Base-by-base conservation (phyloP, 2,888 invertebrate genomes). In the Rapana venosa region DNA sequence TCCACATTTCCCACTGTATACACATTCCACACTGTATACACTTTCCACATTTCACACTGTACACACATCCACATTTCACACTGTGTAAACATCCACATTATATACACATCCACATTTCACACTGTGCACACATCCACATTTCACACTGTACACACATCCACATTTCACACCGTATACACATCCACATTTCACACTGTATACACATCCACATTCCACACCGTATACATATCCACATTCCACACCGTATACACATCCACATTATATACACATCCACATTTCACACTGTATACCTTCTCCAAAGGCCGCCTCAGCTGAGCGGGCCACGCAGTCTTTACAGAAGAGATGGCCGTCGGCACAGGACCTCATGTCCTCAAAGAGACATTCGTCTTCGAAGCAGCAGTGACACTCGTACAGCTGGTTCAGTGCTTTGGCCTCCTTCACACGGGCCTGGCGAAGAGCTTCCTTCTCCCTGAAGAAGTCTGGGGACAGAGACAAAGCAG, bases 331-430 rank as follows among this genome's bases (percentile, higher is more conserved):
- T 86, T 93, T 93, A 90, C 96, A 96, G 93, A 95, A 95, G 6
- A 95, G 91, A 90, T 96, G 95, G 8, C 95, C 95, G 79, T 95
- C 95, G 17, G 94, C 92, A 92, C 96, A 96, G 5, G 93, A 91
- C 11, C 36, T 84, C 94, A 95, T 94, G 61, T 96, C 95, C 88
- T 95, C 95, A 91, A 95, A 95, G 92, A 97, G 94, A 30, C 97
- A 95, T 92, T 97, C 97, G 86, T 97, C 96, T 86, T 97, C 97
- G 93, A 91, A 97, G 92, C 97, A 97, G 93, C 97, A 97, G 56
- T 95, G 95, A 94, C 97, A 97, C 30, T 96, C 96, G 61, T 96
- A 92, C 91, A 97, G 94, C 58, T 96, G 93, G 30, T 96, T 96
- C 32, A 93, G 93, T 88, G 92, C 91, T 93, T 95, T 96, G 0